Base-by-base conservation (phyloP, 1,140 invertebrate genomes). In the Mercenaria mercenaria region DNA sequence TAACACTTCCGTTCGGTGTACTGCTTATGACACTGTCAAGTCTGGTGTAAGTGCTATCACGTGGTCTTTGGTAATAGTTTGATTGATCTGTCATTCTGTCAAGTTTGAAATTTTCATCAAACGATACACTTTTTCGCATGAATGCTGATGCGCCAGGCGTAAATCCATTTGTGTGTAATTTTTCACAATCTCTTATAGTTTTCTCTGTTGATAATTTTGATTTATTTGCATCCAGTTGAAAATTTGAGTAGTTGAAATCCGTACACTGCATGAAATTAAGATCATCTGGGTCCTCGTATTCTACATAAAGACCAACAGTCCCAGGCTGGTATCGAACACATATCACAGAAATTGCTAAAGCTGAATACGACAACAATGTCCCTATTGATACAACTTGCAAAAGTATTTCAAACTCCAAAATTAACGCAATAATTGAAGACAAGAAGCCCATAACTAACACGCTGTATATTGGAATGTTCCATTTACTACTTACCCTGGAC, bases 361-460 rank as follows among this genome's bases (percentile, higher is more conserved):
- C 98, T 11, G 98, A 98, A 93, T 98, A 99, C 0, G 98, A 98
- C 85, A 99, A 94, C 23, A 99, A 96, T 0, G 98, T 99, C 0
- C 98, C 98, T 91, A 98, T 98, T 0, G 98, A 98, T 97, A 98
- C 98, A 93, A 99, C 98, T 93, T 99, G 98, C 13, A 99, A 86
- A 41, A 93, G 96, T 92, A 98, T 98, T 93, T 98, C 97, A 86
- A 99, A 96, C 94, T 99, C 98, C 91, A 99, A 98, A 34, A 98
- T 94, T 11, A 99, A 94, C 18, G 98, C 98, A 76, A 99, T 97
- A 0, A 98, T 3, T 11, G 92, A 74, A 37, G 98, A 83, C 10
- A 97, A 93, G 0, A 98, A 84, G 0, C 98, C 98, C n/a, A 98
- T 97, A 39, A 99, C 97, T 1, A 97, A 96, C 23, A 98, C 95